Evolutionary conservation across 2,113 vertebrate genomes (phyloP).

Genomic region (Cephalopholis sonnerati): DNA sequence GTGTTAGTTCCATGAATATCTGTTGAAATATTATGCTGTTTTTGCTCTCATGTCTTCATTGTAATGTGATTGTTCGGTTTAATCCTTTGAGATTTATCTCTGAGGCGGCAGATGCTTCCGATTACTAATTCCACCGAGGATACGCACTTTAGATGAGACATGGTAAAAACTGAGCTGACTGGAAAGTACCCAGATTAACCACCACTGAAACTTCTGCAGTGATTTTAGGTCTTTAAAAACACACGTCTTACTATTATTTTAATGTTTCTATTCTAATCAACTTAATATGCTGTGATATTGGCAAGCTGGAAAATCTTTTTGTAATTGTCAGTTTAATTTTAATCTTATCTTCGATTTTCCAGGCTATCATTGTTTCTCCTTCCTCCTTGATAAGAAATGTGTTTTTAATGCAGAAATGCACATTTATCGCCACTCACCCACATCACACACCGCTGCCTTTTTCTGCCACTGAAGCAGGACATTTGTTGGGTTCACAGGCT

Average conservation of each 20-base stretch:
- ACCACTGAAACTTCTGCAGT: neutral
- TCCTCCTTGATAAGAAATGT: neutral
- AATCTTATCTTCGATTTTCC: neutral
- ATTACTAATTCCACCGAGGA: slow-evolving; percentile 13
- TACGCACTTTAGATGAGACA: neutral
- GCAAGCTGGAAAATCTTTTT: neutral
- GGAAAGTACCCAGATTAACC: neutral
- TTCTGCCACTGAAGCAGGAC: neutral
- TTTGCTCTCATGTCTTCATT: slow-evolving; percentile 2
- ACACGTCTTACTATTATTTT: neutral
- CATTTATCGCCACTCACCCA: neutral
- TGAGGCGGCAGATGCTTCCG: slow-evolving; percentile 3
- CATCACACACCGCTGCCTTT: neutral
- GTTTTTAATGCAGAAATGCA: neutral
- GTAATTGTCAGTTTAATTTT: neutral
- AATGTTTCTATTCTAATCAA: neutral
- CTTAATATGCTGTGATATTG: neutral
- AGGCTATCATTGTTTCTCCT: neutral
- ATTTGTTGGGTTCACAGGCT: neutral
- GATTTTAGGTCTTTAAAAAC: neutral
- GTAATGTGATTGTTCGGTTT: slow-evolving; percentile 14
- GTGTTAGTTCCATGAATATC: neutral
- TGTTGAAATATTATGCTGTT: neutral
- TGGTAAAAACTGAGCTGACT: neutral
- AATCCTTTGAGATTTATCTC: slow-evolving; percentile 42